Evolutionary conservation across 2,797 vertebrate species (phyloP).

Genomic region (Streptopelia turtur): DNA sequence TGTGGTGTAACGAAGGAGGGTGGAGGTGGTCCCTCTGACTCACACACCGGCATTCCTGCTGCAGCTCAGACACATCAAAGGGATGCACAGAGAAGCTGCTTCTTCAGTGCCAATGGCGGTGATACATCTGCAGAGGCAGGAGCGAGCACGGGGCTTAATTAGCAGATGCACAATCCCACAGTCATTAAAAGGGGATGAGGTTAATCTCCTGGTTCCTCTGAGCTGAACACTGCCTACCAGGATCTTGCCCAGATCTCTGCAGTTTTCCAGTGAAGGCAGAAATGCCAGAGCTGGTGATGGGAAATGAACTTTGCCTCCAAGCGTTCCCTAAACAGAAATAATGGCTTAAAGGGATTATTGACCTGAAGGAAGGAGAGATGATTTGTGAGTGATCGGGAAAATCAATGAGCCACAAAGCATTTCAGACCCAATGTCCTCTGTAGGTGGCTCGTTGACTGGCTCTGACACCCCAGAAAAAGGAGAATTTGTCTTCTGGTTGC

Average conservation of each 20-base stretch:
- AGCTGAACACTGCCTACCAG: background rate
- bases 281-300: background rate
- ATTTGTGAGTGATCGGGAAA: background rate
- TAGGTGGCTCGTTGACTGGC: background rate
- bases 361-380: background rate
- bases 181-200: background rate
- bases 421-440: background rate
- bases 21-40: background rate
- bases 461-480: background rate
- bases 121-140: background rate
- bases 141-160: background rate
- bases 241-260: background rate
- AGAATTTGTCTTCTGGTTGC: background rate
- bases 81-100: background rate
- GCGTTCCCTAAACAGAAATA: background rate
- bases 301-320: background rate
- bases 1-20: background rate
- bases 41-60: background rate
- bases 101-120: background rate
- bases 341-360: background rate
- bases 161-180: background rate
- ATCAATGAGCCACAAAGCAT: background rate
- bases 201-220: background rate
- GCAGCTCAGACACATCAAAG: background rate
- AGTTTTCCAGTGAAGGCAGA: background rate